Conservation (phyloP, 2,113 vertebrate genomes). For the Phyllostomus hastatus region DNA sequence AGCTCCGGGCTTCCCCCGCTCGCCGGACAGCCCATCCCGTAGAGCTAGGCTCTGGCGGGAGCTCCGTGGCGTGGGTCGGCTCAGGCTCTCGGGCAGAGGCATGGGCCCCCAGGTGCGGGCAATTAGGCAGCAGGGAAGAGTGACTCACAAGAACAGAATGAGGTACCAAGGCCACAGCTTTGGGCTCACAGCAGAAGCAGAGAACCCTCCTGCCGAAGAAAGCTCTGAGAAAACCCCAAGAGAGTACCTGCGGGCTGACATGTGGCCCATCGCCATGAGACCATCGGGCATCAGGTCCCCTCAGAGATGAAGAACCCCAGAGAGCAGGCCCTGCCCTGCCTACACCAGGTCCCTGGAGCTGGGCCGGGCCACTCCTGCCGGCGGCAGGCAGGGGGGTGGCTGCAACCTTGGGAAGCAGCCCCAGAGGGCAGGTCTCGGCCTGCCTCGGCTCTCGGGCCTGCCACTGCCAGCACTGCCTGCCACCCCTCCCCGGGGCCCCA, state of each 20-base stretch:
- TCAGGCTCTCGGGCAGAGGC: background rate
- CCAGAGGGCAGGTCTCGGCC: background rate
- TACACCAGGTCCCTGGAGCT: background rate
- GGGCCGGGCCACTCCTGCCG: background rate
- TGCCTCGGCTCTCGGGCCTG: background rate
- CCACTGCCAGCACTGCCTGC: background rate
- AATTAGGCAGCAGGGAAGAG: background rate
- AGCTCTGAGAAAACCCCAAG: background rate
- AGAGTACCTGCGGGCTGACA: background rate
- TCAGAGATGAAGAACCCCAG: background rate
- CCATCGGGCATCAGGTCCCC: background rate
- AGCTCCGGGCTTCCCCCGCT: background rate
- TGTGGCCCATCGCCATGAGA: background rate
- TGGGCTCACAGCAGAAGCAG: background rate
- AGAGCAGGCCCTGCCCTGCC: too few species aligned
- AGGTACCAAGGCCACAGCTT: background rate
- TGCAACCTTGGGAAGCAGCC: background rate
- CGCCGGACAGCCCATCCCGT: rapidly evolving
- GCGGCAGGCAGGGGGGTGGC: background rate
- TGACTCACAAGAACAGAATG: slow-evolving; percentile 51
- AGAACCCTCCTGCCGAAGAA: background rate
- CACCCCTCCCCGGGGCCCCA: background rate
- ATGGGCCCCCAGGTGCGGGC: background rate
- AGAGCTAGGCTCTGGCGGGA: background rate
- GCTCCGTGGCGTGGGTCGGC: background rate